Percentiles rank a stretch among this genome's conserved stretches.
Evolutionary conservation across 2,797 vertebrate genomes (phyloP).

Genomic region (Paramormyrops hopkinsi): DNA sequence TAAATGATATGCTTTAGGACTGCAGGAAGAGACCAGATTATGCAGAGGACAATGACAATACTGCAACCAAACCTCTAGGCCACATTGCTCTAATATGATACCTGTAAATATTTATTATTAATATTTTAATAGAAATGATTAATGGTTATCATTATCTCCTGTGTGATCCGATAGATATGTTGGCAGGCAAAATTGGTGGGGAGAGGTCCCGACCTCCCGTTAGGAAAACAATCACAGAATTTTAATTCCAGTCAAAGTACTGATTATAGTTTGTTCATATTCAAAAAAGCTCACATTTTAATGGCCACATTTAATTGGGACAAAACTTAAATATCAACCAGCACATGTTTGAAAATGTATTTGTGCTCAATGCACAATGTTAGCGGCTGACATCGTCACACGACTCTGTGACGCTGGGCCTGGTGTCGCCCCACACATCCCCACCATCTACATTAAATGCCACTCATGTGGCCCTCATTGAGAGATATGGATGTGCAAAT

Average conservation of each 20-base stretch:
- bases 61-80: neutral
- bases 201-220: neutral
- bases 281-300: neutral
- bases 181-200: neutral
- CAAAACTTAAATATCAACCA: neutral
- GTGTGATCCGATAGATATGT: neutral
- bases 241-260: neutral
- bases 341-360: neutral
- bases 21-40: neutral
- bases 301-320: neutral
- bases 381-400: neutral
- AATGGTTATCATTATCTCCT: neutral
- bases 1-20: neutral
- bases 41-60: neutral
- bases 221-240: neutral
- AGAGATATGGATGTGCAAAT: conserved; percentile 33
- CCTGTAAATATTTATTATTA: neutral
- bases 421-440: conserved; percentile 1
- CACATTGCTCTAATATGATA: neutral
- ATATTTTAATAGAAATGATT: neutral
- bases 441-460: conserved; percentile 33
- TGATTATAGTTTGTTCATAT: neutral
- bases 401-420: neutral
- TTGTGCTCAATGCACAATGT: neutral
- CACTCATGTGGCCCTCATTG: conserved; percentile 34